Base-by-base conservation (phyloP, 1,140 invertebrate genomes). In the Pomacea maculata region DNA sequence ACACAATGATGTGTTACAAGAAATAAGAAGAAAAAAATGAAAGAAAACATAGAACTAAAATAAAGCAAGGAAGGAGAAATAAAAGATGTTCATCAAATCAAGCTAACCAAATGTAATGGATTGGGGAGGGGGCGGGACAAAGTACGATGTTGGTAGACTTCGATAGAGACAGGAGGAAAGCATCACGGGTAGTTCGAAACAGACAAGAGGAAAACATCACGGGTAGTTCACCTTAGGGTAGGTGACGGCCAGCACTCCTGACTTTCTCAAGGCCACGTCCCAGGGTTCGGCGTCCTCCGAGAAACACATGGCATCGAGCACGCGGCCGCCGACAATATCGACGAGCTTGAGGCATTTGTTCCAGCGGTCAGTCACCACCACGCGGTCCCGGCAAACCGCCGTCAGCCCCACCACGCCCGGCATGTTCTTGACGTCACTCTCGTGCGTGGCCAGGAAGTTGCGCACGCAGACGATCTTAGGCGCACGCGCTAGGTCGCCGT, bases 321-420 rank as follows among this genome's bases (percentile, higher is more conserved):
- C 65, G 15, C 77, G 77, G 12, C 77, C 77, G 12, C 77, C 77
- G 6, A 65, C n/a, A 65, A 78, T 70, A 52, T 78, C 77, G 45
- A 78, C 45, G 9, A 78, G 77, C 67, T 78, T 78, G 65, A 78
- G 57, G 74, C 52, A 75, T 52, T 78, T 78, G 77, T 78, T 78
- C 77, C 77, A 78, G 77, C 77, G 77, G 67, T 78, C 77, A 1
- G 65, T 55, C 65, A 78, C 77, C 45, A 67, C 77, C 77, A 78
- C 77, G 34, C 77, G 77, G 67, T 78, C 77, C 21, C 65, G 65
- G 45, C 65, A 7, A 52, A 78, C 65, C 4, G 65, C 77, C 17
- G 65, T 68, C 21, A 78, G 54, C 21, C 77, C 77, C n/a, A 78
- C 77, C 65, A 78, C n/a, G 5, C 77, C 77, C 15, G 77, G 77